A percentile compares a stretch with the other conserved stretches of the same genome.
Conservation (phyloP, 2,797 vertebrate species). For the Chaenodraco wilsoni region DNA sequence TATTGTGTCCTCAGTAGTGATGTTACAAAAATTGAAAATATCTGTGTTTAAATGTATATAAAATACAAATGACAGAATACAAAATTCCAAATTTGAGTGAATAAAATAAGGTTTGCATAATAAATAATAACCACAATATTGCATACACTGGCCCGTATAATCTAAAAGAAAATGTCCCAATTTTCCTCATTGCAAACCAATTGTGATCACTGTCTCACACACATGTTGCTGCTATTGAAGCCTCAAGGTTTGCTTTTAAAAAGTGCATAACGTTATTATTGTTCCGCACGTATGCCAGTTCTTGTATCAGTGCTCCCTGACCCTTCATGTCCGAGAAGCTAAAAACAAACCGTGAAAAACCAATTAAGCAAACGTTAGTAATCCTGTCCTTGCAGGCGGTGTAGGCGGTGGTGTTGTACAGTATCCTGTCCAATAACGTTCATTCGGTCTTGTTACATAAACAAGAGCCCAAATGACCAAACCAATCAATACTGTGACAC, state of each 20-base stretch:
- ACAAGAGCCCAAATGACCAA: not conserved
- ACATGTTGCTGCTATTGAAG: not conserved
- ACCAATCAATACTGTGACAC: too few relatives aligned
- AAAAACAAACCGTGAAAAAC: conserved; percentile 77
- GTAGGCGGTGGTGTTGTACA: conserved; percentile 1
- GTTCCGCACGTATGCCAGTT: not conserved
- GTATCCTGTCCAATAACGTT: not conserved
- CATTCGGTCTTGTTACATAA: not conserved
- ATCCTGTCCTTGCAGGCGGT: conserved; percentile 61
- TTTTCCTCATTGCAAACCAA: conserved; percentile 2
- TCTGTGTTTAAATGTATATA: too few relatives aligned
- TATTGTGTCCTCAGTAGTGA: not conserved
- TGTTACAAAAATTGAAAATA: not conserved
- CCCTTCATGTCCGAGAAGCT: conserved; percentile 57
- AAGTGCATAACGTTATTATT: not conserved
- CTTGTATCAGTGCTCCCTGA: conserved; percentile 38
- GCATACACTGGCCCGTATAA: not conserved
- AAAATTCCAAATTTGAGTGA: not conserved
- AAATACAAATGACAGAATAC: too few relatives aligned
- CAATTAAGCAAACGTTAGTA: conserved; percentile 79
- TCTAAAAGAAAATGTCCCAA: not conserved
- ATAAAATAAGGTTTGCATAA: not conserved
- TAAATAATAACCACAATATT: not conserved
- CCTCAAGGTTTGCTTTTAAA: not conserved
- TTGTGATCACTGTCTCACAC: not conserved